phyloP scores from a whole-genome alignment of 30 jellyfish, hydroid and myxozoan genomes.

The Rhopilema esculentum region DNA sequence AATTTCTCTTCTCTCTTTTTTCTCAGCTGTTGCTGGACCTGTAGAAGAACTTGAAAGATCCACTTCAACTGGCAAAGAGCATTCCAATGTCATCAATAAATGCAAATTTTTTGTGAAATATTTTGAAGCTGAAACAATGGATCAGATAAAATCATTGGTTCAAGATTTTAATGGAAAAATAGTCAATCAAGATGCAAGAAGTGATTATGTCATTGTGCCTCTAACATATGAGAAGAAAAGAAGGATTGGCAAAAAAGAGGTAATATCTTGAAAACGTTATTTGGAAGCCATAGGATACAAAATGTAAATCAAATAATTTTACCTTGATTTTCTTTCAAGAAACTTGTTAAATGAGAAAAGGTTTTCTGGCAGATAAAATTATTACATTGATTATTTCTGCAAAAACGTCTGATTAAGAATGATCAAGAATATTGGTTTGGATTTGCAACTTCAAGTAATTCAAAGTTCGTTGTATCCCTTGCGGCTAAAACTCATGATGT shows the following conservation, averaged over 20 bases:
- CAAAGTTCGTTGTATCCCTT: too few species aligned
- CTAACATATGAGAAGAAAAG: conserved; percentile 56
- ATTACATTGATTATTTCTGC: too few species aligned
- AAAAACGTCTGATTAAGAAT: too few species aligned
- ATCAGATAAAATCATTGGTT: conserved; percentile 60
- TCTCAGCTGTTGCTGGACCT: conserved; percentile 63
- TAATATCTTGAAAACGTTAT: background rate
- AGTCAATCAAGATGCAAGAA: conserved; percentile 29
- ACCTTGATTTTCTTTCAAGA: too few species aligned
- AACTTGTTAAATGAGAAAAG: too few species aligned
- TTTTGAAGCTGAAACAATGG: conserved; percentile 75
- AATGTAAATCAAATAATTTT: too few species aligned
- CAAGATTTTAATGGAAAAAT: conserved; percentile 70
- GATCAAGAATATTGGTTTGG: too few species aligned
- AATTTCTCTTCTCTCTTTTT: background rate
- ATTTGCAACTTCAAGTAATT: too few species aligned
- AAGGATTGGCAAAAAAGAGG: conserved; percentile 67
- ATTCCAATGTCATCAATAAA: background rate
- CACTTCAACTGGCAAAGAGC: background rate
- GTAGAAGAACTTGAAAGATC: conserved; percentile 12
- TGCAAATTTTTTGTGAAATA: conserved; percentile 43
- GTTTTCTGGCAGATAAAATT: too few species aligned
- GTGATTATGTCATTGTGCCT: conserved; percentile 90
- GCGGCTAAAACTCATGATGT: too few species aligned
- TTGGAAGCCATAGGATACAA: too few species aligned